Base-by-base conservation (phyloP, 2,797 vertebrate species). In the Anas capensis region DNA sequence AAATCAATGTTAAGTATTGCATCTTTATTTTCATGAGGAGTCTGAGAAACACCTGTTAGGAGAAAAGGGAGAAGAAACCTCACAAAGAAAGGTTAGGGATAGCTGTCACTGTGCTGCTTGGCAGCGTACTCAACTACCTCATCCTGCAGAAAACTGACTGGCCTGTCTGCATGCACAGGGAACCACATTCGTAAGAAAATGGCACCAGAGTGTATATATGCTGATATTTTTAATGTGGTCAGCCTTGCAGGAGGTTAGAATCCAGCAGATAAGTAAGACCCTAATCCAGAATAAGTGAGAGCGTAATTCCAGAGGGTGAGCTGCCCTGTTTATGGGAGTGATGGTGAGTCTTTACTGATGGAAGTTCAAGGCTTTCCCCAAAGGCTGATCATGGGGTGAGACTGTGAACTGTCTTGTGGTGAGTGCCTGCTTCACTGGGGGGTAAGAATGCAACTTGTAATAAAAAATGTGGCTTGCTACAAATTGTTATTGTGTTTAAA, bases 121-220 rank as follows among this genome's bases (percentile, higher is more conserved):
- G 4, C 26, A 49, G 26, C 11, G 19, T 20, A 14, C 19, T 71
- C 21, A 56, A 23, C 31, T 69, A 8, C 27, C 36, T 46, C 31
- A 73, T 19, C 7, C 0, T n/a, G 6, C 7, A 61, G 29, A 27
- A 82, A 77, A 5, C 14, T 68, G 57, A 4, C 17, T 40, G 21
- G 8, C 5, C 4, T 19, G 2, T 31, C 3, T n/a, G 12, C n/a
- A 24, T 42, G 26, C 38, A 6, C 1, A 7, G 16, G 19, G 27
- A 24, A 56, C 14, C 19, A 12, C 12, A 1, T 56, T 72, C 31
- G 38, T 56, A 31, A 36, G 58, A 49, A 76, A 75, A 27, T 4
- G 18, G 13, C 29, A 15, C 84, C 66, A 68, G 34, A 6, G 31
- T 62, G 20, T 17, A 16, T 2, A 14, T 0, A 2, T 14, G 8